phyloP scores from a whole-genome alignment of 2,113 vertebrate genomes.

The Barbus barbus region DNA sequence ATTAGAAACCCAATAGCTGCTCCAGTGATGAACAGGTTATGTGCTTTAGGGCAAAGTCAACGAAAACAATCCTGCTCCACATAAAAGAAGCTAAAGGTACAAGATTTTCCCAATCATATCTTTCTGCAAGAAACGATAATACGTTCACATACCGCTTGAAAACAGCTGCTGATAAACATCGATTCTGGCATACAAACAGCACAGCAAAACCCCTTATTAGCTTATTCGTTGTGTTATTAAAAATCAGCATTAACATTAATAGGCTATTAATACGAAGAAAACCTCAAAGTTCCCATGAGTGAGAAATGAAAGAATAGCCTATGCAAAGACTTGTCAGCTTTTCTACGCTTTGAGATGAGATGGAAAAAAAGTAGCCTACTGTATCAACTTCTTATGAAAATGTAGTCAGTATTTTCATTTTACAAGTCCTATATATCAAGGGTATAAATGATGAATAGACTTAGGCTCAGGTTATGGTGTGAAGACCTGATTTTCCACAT shows the following conservation, averaged over 20 bases:
- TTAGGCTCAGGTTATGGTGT: background rate
- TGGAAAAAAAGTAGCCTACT: background rate
- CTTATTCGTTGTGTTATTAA: background rate
- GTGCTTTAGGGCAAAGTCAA: background rate
- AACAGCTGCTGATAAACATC: slow-evolving; percentile 15
- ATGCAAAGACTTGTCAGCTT: background rate
- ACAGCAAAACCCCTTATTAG: background rate
- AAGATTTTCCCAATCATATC: slow-evolving; percentile 13
- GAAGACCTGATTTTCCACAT: background rate
- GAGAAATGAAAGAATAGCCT: background rate
- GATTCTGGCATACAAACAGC: background rate
- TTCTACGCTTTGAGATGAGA: background rate
- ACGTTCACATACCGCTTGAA: background rate
- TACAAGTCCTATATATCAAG: background rate
- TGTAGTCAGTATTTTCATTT: background rate
- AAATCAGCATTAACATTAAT: background rate
- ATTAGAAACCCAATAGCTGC: background rate
- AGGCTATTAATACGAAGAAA: background rate
- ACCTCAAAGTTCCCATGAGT: background rate
- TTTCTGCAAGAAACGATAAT: background rate
- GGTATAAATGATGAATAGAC: background rate
- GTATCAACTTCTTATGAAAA: background rate
- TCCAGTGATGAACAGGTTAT: slow-evolving; percentile 1
- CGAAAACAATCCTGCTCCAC: slow-evolving; percentile 5
- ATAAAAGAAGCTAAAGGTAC: background rate